Evolutionary conservation across 2,797 vertebrate genomes (phyloP).

Genomic region (Urocyon cinereoargenteus): DNA sequence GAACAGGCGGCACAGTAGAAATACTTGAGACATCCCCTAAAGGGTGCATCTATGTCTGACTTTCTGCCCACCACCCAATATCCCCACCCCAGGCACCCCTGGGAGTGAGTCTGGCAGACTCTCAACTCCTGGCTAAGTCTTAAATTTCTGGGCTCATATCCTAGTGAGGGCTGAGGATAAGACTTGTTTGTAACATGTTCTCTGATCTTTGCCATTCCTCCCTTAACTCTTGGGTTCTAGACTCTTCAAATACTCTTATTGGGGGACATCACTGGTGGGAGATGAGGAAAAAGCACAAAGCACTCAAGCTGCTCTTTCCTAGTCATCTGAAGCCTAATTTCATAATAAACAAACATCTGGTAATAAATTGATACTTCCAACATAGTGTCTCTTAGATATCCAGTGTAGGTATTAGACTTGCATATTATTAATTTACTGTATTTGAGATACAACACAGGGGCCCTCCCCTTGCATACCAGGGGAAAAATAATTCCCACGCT

Average conservation of each 20-base stretch:
- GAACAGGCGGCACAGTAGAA: not conserved
- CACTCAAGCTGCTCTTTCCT: not conserved
- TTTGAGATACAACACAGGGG: not conserved
- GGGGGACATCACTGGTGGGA: not conserved
- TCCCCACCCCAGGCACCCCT: not conserved
- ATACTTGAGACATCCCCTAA: not conserved
- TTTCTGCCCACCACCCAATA: not conserved
- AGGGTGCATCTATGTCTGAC: not conserved
- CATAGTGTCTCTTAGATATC: not conserved
- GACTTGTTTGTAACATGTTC: not conserved
- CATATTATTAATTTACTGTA: not conserved
- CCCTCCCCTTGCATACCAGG: not conserved
- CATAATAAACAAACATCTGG: not conserved
- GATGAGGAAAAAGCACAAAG: not conserved
- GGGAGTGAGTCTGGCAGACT: not conserved
- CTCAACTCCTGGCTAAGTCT: not conserved
- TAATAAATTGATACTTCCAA: not conserved
- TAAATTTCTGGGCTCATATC: constrained; percentile 35
- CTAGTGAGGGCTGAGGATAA: not conserved
- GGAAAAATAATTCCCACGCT: not conserved
- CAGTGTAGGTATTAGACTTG: not conserved
- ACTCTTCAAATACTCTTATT: not conserved
- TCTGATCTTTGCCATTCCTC: not conserved
- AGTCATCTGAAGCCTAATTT: not conserved
- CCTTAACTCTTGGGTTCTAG: not conserved